These are phyloP conservation scores for Ptiloglossa arizonensis DNA, from an alignment of 1,140 invertebrate genomes.

Conservation along the genomic window DNA sequence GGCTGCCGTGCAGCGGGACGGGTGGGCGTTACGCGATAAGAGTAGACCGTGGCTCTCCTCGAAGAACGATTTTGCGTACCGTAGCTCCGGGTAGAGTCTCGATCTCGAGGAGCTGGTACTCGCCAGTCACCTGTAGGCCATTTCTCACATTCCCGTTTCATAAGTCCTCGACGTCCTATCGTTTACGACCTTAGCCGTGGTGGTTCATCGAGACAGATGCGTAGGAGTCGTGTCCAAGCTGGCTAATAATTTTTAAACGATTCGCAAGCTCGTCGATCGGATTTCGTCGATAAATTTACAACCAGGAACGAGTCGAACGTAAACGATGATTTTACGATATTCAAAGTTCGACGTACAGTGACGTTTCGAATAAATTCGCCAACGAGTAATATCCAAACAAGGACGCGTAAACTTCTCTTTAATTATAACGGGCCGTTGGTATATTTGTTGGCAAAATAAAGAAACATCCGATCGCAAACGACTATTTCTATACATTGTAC, in stretches of 20 bases:
- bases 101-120: constrained; percentile 29
- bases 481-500: no score
- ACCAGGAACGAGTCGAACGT: constrained; percentile 9
- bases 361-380: no score
- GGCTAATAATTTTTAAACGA: not conserved
- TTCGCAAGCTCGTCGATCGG: not conserved
- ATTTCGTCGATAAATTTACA: constrained; percentile 32
- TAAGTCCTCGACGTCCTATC: constrained; percentile 50
- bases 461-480: no score
- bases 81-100: constrained; percentile 21
- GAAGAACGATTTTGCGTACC: constrained; percentile 45
- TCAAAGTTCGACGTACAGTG: no score
- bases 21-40: constrained; percentile 33
- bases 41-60: constrained; percentile 17
- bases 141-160: constrained; percentile 56
- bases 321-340: constrained; percentile 1
- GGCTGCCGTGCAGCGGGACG: not conserved
- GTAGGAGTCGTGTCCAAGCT: constrained; percentile 9
- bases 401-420: no score
- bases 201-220: not conserved
- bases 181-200: constrained; percentile 44
- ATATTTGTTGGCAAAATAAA: no score
- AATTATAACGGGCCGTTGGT: no score
- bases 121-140: constrained; percentile 43
- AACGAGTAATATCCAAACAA: no score